Conservation (phyloP, 1,140 invertebrate species). For the Himalopsyche phryganea region DNA sequence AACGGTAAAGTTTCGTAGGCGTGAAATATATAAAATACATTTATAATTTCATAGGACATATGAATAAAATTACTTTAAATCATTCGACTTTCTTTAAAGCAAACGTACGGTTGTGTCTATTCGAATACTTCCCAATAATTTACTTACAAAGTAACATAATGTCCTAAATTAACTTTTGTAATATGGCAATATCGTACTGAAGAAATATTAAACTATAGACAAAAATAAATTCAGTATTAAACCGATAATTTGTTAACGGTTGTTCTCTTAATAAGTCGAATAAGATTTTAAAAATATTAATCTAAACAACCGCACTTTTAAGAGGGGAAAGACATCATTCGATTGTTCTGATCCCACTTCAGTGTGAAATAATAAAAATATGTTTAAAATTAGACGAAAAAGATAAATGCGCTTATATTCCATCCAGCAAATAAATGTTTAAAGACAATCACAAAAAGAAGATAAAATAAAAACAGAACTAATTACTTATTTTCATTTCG, state of each 20-base stretch:
- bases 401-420: slow-evolving; percentile 2
- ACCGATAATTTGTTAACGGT: slow-evolving; percentile 1
- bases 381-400: neutral
- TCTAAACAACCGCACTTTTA: too few relatives aligned
- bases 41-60: neutral
- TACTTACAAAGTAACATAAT: slow-evolving; percentile 14
- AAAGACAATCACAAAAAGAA: slow-evolving; percentile 3
- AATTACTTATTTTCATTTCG: too few relatives aligned
- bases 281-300: neutral
- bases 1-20: too few relatives aligned
- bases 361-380: too few relatives aligned
- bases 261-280: neutral
- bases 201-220: slow-evolving; percentile 15
- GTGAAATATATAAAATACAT: too few relatives aligned
- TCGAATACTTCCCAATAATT: slow-evolving; percentile 19
- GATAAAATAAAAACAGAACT: neutral
- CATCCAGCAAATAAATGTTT: slow-evolving; percentile 7
- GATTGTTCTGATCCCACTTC: too few relatives aligned
- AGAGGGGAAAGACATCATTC: too few relatives aligned
- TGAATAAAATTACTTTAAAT: neutral
- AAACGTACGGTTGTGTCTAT: slow-evolving; percentile 21
- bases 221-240: slow-evolving; percentile 25
- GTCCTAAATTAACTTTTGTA: slow-evolving; percentile 1
- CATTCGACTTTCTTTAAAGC: slow-evolving; percentile 12
- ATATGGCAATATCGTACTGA: slow-evolving; percentile 23